Percentiles rank a stretch among this genome's conserved stretches.
Evolutionary conservation across 1,140 invertebrate genomes (phyloP).

Genomic region (Aphaenogaster rudis): DNA sequence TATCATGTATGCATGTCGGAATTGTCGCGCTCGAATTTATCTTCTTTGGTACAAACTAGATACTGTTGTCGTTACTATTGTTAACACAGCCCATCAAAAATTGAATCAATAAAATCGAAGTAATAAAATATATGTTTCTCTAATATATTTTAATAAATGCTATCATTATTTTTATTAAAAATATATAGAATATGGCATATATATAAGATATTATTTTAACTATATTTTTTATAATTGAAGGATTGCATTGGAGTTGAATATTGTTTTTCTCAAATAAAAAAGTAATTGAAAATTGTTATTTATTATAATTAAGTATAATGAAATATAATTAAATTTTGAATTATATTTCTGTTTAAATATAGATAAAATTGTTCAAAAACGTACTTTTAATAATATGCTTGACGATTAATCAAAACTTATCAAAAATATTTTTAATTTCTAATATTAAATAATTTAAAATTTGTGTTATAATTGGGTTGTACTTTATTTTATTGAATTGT

Average conservation of each 20-base stretch:
- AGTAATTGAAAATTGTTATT: not conserved
- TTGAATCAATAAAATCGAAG: slow-evolving; percentile 21
- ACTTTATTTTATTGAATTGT: not conserved
- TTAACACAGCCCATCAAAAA: slow-evolving; percentile 17
- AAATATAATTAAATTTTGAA: not conserved
- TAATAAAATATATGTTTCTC: not conserved
- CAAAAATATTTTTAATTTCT: not conserved
- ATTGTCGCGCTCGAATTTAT: slow-evolving; percentile 51
- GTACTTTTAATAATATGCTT: not conserved
- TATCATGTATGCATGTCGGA: slow-evolving; percentile 10
- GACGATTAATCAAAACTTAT: not conserved
- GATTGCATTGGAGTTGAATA: not conserved
- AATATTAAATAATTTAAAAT: slow-evolving; percentile 12
- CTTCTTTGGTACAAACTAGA: slow-evolving; percentile 28
- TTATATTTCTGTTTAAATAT: not conserved
- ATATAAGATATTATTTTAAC: not conserved
- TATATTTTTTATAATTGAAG: not conserved
- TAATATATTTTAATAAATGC: slow-evolving; percentile 19
- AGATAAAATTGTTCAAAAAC: not conserved
- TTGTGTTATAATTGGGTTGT: not conserved
- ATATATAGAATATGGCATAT: not conserved
- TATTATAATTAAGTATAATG: not conserved
- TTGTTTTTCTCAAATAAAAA: not conserved
- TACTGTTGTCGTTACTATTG: slow-evolving; percentile 28
- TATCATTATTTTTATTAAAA: not conserved